phyloP scores from a whole-genome alignment of 37 sponge, comb jelly and placozoan species.

The Haliclona indistincta region DNA sequence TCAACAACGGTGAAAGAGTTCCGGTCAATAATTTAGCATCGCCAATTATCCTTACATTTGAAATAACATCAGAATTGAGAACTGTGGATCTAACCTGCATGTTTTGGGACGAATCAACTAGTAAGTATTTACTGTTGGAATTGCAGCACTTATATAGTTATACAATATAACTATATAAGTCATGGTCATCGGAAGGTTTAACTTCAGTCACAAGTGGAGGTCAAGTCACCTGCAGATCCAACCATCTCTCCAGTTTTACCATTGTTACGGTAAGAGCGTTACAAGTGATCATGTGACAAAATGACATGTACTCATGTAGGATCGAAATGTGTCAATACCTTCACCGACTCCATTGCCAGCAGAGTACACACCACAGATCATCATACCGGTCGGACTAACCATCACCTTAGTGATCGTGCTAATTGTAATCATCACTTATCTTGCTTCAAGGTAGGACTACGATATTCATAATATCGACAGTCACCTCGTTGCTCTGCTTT shows the following conservation, averaged over 20 bases:
- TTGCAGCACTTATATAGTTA: neutral
- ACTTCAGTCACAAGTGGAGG: neutral
- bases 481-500: neutral
- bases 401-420: neutral
- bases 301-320: neutral
- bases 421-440: neutral
- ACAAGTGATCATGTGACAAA: neutral
- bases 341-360: neutral
- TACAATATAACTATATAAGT: no score
- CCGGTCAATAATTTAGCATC: neutral
- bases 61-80: neutral
- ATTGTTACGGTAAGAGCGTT: neutral
- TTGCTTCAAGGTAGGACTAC: neutral
- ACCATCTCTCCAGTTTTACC: neutral
- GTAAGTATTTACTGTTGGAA: neutral
- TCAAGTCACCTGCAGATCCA: neutral
- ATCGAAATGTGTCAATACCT: neutral
- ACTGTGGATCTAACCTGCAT: neutral
- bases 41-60: neutral
- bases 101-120: slow-evolving; percentile 5
- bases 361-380: neutral
- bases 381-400: neutral
- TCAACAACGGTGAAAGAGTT: neutral
- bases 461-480: neutral
- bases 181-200: neutral